A percentile compares a stretch with the other conserved stretches of the same genome.
Conservation (phyloP, 2,888 invertebrate species). For the Phasia obesa region DNA sequence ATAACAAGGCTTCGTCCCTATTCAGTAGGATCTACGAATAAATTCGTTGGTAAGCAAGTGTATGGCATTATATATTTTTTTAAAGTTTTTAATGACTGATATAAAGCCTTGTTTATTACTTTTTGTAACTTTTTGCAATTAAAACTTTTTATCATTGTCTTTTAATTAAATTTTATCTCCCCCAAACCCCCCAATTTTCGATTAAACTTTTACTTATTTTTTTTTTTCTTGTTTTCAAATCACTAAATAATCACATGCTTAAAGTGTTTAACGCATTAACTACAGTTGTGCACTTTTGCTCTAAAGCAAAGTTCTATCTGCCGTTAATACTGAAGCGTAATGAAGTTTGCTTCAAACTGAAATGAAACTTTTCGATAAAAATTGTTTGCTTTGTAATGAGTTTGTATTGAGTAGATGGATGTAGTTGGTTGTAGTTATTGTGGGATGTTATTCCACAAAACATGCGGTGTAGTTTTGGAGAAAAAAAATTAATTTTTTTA, state of each 20-base stretch:
- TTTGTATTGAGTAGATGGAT: conserved; percentile 58
- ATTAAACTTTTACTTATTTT: neutral
- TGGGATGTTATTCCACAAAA: too few species aligned
- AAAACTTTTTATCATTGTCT: too few species aligned
- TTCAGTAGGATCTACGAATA: too few species aligned
- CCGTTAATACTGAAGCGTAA: neutral
- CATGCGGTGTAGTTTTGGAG: neutral
- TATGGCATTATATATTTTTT: too few species aligned
- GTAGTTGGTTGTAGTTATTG: too few species aligned
- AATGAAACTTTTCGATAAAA: conserved; percentile 27
- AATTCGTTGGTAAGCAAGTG: too few species aligned
- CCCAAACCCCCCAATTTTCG: too few species aligned
- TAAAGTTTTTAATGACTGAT: too few species aligned
- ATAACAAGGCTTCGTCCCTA: too few species aligned
- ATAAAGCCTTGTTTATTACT: too few species aligned
- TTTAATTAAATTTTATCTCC: too few species aligned
- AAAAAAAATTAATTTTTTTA: conserved; percentile 1
- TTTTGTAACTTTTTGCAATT: too few species aligned
- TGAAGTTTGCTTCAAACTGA: conserved; percentile 32
- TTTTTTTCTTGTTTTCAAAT: neutral
- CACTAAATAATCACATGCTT: conserved; percentile 28
- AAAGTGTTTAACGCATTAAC: conserved; percentile 35
- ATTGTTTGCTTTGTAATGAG: conserved; percentile 62
- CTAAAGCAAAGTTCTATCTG: neutral
- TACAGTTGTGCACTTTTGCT: neutral